These are phyloP conservation scores for Ianthella basta DNA, from an alignment of 37 sponge, comb jelly and placozoan genomes.

Conservation along the genomic window DNA sequence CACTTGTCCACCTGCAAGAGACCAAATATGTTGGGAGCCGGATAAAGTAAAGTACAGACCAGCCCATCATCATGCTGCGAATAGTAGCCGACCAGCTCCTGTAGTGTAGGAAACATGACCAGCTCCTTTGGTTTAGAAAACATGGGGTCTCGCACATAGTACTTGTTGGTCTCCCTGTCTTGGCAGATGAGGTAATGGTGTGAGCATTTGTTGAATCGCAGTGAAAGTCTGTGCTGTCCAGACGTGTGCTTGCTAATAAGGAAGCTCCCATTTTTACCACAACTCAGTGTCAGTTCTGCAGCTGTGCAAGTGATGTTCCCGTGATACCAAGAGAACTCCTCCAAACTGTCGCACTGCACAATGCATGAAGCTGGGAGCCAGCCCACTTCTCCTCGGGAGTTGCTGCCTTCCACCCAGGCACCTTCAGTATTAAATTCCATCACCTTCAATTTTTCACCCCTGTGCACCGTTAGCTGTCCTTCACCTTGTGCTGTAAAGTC, in stretches of 20 bases:
- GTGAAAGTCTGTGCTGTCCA: conserved; percentile 95
- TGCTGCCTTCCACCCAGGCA: conserved; percentile 84
- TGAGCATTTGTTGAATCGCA: conserved; percentile 88
- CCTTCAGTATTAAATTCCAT: conserved; percentile 60
- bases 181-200: conserved; percentile 90
- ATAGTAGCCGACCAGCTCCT: conserved; percentile 89
- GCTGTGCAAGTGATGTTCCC: conserved; percentile 89
- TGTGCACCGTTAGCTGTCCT: conserved; percentile 80
- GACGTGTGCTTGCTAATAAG: conserved; percentile 92
- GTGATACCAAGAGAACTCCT: conserved; percentile 96
- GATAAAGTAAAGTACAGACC: conserved; percentile 86
- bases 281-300: conserved; percentile 86
- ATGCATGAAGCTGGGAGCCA: conserved; percentile 96
- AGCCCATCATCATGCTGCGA: conserved; percentile 88
- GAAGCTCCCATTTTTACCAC: conserved; percentile 95
- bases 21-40: conserved; percentile 91
- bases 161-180: conserved; percentile 40
- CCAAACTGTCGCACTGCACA: conserved; percentile 86
- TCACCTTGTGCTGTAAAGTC: conserved; percentile 63
- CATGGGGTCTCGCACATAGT: conserved; percentile 68
- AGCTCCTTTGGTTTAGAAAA: too few species aligned
- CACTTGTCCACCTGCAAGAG: conserved; percentile 85
- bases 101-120: conserved; percentile 62
- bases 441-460: conserved; percentile 77
- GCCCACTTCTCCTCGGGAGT: conserved; percentile 69